Conservation (phyloP, 2,113 vertebrate genomes). For the Rhineura floridana region DNA sequence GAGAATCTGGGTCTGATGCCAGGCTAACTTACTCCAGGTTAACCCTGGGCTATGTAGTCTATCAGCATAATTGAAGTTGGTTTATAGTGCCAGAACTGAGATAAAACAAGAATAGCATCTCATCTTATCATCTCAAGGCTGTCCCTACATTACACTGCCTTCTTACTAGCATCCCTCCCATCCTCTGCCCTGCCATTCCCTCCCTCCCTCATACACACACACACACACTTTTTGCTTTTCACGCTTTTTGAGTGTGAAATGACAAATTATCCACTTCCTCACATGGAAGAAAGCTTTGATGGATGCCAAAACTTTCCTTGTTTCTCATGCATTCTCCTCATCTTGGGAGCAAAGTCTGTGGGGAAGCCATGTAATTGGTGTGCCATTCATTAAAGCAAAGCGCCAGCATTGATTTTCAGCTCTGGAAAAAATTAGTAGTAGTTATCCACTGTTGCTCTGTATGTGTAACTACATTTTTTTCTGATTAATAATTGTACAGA, state of each 20-base stretch:
- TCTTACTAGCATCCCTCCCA: background rate
- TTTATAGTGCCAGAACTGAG: slow-evolving; percentile 55
- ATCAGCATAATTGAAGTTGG: slow-evolving; percentile 27
- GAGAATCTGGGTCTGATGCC: slow-evolving; percentile 19
- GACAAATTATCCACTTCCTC: slow-evolving; percentile 78
- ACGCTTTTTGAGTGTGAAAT: slow-evolving; percentile 77
- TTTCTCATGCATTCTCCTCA: slow-evolving; percentile 70
- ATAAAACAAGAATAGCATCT: slow-evolving; percentile 44
- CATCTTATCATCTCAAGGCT: slow-evolving; percentile 35
- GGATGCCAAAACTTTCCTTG: slow-evolving; percentile 59
- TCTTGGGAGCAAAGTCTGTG: slow-evolving; percentile 65
- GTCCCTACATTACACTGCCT: background rate
- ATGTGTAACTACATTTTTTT: background rate
- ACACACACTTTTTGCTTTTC: slow-evolving; percentile 61
- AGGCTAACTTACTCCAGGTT: slow-evolving; percentile 10
- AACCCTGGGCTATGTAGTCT: background rate
- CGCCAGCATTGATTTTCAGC: slow-evolving; percentile 12
- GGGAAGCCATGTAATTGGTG: slow-evolving; percentile 52
- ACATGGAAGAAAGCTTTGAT: slow-evolving; percentile 71
- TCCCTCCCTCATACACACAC: slow-evolving; percentile 22
- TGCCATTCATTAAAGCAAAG: slow-evolving; percentile 42
- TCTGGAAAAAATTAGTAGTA: background rate
- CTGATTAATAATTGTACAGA: slow-evolving; percentile 18
- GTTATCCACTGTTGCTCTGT: slow-evolving; percentile 6
- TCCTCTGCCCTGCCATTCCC: background rate